Conservation (phyloP, 2,888 invertebrate species). For the Amorpha juglandis region DNA sequence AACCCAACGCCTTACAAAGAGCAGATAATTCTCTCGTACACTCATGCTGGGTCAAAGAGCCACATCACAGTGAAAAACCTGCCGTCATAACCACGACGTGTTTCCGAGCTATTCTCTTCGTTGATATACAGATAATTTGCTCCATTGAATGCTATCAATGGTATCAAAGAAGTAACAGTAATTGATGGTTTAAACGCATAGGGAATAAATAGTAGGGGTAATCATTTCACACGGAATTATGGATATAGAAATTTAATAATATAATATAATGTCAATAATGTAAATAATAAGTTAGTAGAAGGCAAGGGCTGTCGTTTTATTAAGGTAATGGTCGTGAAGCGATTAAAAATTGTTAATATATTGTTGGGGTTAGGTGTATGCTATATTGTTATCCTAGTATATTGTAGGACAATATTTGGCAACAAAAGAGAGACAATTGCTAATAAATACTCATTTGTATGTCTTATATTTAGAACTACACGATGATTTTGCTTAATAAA, state of each 20-base stretch:
- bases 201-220: conserved; percentile 7
- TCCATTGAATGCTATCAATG: conserved; percentile 57
- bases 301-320: neutral
- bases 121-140: conserved; percentile 51
- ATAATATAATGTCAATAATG: conserved; percentile 19
- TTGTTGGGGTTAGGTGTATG: neutral
- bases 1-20: neutral
- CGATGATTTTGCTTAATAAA: too few species aligned
- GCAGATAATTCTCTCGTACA: conserved; percentile 38
- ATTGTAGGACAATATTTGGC: too few species aligned
- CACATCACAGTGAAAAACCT: conserved; percentile 50
- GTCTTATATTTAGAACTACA: neutral
- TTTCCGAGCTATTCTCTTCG: conserved; percentile 52
- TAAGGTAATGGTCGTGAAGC: neutral
- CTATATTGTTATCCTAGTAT: neutral
- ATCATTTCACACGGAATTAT: neutral
- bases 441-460: neutral
- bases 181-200: conserved; percentile 32
- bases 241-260: conserved; percentile 6
- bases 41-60: conserved; percentile 51
- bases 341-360: neutral
- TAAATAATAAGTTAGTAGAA: neutral
- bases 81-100: conserved; percentile 52
- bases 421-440: too few species aligned
- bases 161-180: conserved; percentile 42